These are phyloP conservation scores for Corythornis vintsioides DNA, from an alignment of 2,113 vertebrate species.

Conservation along the genomic window DNA sequence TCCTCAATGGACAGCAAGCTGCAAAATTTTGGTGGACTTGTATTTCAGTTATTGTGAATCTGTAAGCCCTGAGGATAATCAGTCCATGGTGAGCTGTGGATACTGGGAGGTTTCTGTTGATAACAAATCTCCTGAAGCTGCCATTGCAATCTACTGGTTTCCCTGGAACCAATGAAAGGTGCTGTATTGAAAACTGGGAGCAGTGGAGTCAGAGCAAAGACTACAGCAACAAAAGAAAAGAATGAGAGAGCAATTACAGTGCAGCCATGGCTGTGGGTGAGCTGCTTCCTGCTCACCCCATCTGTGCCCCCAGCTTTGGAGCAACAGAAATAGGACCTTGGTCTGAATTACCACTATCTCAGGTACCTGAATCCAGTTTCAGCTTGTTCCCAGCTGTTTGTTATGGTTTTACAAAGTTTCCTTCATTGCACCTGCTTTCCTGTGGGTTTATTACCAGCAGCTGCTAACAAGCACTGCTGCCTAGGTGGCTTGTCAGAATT, in stretches of 20 bases:
- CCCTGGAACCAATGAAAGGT: background rate
- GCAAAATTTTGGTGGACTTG: background rate
- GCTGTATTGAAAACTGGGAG: background rate
- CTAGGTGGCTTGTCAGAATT: background rate
- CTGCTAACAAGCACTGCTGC: constrained; percentile 37
- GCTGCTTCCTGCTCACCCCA: background rate
- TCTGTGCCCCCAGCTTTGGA: background rate
- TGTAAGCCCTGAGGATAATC: background rate
- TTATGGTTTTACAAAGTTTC: background rate
- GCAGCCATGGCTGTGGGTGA: rapidly evolving
- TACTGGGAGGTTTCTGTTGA: background rate
- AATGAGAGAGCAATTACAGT: rapidly evolving
- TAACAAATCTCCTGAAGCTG: background rate
- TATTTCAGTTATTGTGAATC: background rate
- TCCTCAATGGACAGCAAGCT: background rate
- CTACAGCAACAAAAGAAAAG: background rate
- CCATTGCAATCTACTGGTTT: background rate
- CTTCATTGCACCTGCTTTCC: background rate
- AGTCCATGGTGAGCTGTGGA: background rate
- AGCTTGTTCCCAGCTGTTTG: background rate
- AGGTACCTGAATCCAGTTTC: background rate
- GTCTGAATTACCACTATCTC: background rate
- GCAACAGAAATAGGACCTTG: background rate
- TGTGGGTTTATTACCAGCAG: constrained; percentile 40
- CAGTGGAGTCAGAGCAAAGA: background rate